Percentiles rank a stretch among this genome's conserved stretches.
phyloP scores from a whole-genome alignment of 1,140 invertebrate species.

The Lordiphosa stackelbergi region DNA sequence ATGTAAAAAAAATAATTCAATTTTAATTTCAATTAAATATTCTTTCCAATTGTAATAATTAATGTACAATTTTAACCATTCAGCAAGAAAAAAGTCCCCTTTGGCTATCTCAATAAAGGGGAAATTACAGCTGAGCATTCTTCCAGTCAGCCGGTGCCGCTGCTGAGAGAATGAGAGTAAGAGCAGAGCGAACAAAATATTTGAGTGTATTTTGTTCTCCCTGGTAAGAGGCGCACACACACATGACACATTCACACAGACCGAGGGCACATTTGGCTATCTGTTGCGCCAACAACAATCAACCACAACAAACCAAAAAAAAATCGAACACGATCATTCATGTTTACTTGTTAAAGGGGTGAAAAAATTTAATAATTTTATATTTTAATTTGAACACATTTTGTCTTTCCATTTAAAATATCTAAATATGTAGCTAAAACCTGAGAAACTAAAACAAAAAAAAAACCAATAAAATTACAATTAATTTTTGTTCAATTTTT shows the following conservation, averaged over 20 bases:
- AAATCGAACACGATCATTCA: conserved; percentile 34
- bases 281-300: no score
- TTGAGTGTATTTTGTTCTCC: no score
- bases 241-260: conserved; percentile 4
- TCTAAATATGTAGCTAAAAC: neutral
- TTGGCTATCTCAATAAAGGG: neutral
- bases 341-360: conserved; percentile 6
- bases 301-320: conserved; percentile 24
- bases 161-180: neutral
- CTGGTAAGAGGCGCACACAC: no score
- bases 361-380: neutral
- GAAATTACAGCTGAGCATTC: conserved; percentile 18
- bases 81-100: neutral
- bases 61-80: no score
- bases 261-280: neutral
- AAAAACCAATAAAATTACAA: neutral
- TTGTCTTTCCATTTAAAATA: neutral
- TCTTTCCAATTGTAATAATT: no score
- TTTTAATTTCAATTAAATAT: no score
- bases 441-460: neutral
- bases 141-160: conserved; percentile 17
- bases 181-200: neutral
- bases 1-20: no score
- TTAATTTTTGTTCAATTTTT: conserved; percentile 4
- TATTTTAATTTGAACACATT: neutral